Conservation (phyloP, 2,888 invertebrate species). For the Lasioglossum calceatum region DNA sequence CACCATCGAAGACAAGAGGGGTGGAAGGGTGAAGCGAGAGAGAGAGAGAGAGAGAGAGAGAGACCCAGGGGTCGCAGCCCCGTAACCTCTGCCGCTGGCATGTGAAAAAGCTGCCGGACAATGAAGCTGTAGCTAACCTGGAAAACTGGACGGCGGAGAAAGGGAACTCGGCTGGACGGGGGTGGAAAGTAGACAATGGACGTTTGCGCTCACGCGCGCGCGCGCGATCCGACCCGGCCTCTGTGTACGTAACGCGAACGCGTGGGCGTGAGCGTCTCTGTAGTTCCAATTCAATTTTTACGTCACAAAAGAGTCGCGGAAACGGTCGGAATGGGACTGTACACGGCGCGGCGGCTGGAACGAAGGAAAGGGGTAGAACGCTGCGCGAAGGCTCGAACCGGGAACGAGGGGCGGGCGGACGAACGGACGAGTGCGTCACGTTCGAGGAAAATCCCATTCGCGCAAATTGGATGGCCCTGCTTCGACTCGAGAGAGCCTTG, state of each 20-base stretch:
- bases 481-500: slow-evolving; percentile 73
- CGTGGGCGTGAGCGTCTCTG: slow-evolving; percentile 20
- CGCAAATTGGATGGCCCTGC: slow-evolving; percentile 82
- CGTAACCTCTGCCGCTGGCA: slow-evolving; percentile 51
- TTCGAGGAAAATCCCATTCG: slow-evolving; percentile 79
- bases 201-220: not conserved
- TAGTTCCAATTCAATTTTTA: slow-evolving; percentile 70
- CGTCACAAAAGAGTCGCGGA: slow-evolving; percentile 68
- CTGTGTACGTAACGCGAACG: slow-evolving; percentile 9
- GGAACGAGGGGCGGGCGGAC: slow-evolving; percentile 6
- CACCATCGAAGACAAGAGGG: slow-evolving; percentile 20
- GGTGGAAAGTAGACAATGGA: slow-evolving; percentile 32
- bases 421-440: slow-evolving; percentile 62
- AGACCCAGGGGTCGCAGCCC: slow-evolving; percentile 21
- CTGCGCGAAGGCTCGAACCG: slow-evolving; percentile 19
- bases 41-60: not conserved
- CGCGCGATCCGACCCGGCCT: not conserved
- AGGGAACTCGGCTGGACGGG: slow-evolving; percentile 26
- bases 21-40: not conserved
- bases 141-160: slow-evolving; percentile 47
- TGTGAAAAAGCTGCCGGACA: slow-evolving; percentile 56
- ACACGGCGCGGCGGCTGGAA: slow-evolving; percentile 29
- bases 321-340: slow-evolving; percentile 51
- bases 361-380: slow-evolving; percentile 40
- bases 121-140: slow-evolving; percentile 59